These are phyloP conservation scores for Propithecus coquereli DNA, from an alignment of 2,113 vertebrate species.

Conservation along the genomic window DNA sequence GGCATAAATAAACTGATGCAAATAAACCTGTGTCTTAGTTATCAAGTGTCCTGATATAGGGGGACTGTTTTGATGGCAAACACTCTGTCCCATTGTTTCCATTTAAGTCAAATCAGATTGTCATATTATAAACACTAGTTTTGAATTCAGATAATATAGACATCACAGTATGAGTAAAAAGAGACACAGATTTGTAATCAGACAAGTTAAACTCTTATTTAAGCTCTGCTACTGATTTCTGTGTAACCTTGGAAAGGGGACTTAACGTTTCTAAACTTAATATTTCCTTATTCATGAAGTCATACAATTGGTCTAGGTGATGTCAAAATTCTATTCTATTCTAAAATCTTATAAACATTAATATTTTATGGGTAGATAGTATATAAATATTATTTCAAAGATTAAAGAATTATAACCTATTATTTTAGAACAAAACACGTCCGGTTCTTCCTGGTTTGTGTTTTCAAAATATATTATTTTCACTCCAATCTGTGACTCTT, in stretches of 20 bases:
- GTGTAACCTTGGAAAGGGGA: neutral
- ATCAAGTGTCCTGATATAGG: neutral
- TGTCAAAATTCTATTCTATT: neutral
- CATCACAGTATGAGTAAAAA: neutral
- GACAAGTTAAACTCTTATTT: neutral
- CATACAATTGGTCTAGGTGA: neutral
- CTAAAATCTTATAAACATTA: constrained; percentile 3
- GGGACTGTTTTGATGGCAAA: neutral
- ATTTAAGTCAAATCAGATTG: neutral
- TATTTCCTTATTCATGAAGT: neutral
- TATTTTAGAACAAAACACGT: constrained; percentile 34
- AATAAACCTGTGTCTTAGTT: neutral
- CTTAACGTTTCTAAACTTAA: neutral
- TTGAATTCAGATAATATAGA: neutral
- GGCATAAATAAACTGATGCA: neutral
- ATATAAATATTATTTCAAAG: neutral
- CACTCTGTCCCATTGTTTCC: neutral
- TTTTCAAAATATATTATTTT: constrained; percentile 44
- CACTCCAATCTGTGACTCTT: constrained; percentile 20
- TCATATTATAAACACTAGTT: neutral
- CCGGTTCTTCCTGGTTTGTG: neutral
- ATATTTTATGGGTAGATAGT: constrained; percentile 1
- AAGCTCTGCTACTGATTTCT: neutral
- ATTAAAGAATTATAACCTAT: neutral
- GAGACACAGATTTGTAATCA: neutral